These are phyloP conservation scores for Acanthurus tractus DNA, from an alignment of 2,797 vertebrate species.

Conservation along the genomic window DNA sequence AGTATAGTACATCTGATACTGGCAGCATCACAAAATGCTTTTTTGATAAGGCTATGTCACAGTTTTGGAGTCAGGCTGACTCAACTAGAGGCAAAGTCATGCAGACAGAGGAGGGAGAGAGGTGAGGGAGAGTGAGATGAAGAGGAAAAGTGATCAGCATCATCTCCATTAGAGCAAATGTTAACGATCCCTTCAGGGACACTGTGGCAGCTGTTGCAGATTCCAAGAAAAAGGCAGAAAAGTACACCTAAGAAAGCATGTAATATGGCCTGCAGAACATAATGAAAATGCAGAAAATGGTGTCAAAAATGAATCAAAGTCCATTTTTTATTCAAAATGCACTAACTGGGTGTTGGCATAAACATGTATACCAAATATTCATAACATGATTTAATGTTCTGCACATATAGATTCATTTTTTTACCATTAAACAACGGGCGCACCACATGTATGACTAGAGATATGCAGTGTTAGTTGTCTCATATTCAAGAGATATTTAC, in stretches of 20 bases:
- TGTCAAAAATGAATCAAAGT: not conserved
- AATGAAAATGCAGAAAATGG: not conserved
- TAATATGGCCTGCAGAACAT: not conserved
- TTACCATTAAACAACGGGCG: not conserved
- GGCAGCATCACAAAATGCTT: conserved; percentile 29
- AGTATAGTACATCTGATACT: conserved; percentile 28
- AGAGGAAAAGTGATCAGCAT: conserved; percentile 39
- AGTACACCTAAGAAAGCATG: not conserved
- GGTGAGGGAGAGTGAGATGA: conserved; percentile 2
- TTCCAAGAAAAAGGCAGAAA: conserved; percentile 29
- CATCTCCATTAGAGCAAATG: conserved; percentile 42
- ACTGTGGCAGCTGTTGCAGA: conserved; percentile 6
- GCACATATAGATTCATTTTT: not conserved
- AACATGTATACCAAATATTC: not conserved
- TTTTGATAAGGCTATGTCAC: conserved; percentile 43
- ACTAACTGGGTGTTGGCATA: not conserved
- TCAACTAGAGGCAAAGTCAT: conserved; percentile 32
- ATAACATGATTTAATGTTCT: not conserved
- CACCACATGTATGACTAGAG: not conserved
- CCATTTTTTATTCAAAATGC: not conserved
- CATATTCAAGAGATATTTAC: not conserved
- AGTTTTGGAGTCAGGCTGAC: conserved; percentile 39
- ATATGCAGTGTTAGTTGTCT: not conserved
- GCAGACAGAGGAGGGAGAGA: not conserved
- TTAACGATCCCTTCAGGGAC: conserved; percentile 46